phyloP scores from a whole-genome alignment of 2,113 vertebrate species.

The Paramormyrops kingsleyae region DNA sequence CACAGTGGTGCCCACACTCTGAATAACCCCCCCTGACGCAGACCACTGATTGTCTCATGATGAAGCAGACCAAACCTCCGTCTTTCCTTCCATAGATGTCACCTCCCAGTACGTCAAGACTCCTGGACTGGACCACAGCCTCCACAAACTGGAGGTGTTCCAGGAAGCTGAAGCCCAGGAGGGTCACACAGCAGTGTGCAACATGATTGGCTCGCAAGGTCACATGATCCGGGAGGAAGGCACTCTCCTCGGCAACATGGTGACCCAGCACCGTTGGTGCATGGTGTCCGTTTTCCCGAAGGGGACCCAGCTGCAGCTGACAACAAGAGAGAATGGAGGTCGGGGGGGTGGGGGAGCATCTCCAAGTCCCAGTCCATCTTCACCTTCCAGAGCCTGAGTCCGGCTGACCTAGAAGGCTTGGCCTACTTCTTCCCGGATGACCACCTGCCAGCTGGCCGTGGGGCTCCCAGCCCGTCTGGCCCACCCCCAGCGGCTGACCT shows the following conservation, averaged over 20 bases:
- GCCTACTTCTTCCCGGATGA: slow-evolving; percentile 74
- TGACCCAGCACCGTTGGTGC: not conserved
- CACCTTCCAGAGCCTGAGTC: slow-evolving; percentile 39
- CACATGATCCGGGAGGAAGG: not conserved
- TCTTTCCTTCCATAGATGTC: slow-evolving; percentile 66
- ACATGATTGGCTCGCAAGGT: not conserved
- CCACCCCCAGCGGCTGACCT: slow-evolving; percentile 61
- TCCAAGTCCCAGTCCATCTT: slow-evolving; percentile 47
- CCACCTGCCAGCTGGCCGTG: slow-evolving; percentile 52
- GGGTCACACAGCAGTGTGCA: not conserved
- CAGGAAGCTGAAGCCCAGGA: not conserved
- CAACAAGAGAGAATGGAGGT: not conserved
- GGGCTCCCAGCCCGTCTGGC: slow-evolving; percentile 50
- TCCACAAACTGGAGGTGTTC: not conserved
- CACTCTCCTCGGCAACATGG: not conserved
- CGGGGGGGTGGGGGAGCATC: slow-evolving; percentile 28
- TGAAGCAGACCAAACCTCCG: slow-evolving; percentile 58
- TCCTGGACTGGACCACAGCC: not conserved
- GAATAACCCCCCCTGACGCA: slow-evolving; percentile 33
- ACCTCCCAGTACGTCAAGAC: slow-evolving; percentile 57
- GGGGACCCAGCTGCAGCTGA: not conserved
- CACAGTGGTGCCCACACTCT: slow-evolving; percentile 16
- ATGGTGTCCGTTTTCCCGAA: too few relatives aligned
- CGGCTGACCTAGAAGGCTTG: slow-evolving; percentile 50
- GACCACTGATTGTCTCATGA: slow-evolving; percentile 47